Evolutionary conservation across 30 jellyfish, hydroid and myxozoan genomes (phyloP), one percentile per base, ranked within the genome.

Genomic region (Aurelia sp.): DNA sequence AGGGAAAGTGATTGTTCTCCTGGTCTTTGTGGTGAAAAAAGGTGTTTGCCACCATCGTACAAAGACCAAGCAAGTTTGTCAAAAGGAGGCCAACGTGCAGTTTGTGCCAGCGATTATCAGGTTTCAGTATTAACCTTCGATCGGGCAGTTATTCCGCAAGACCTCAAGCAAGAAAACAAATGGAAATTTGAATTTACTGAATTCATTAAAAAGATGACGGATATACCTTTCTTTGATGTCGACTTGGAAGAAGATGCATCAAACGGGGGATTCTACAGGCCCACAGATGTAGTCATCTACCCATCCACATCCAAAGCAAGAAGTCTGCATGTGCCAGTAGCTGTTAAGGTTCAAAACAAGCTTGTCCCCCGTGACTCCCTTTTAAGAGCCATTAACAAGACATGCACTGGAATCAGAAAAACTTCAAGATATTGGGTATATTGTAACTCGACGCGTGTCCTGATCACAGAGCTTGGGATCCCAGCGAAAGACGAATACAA

Each of bases 271-370:
- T 55, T 82, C 72, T 82, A 67, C 38, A 62, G 60, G n/a, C 86
- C 92, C 61, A 82, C 92, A 11, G 92, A 82, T 71, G 92, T 82
- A 17, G 80, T 82, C 59, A 67, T 82, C 63, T 82, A 82, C 70
- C 92, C 92, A 7, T 22, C 72, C 8, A 71, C 38, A 38, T 8
- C 86, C 15, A 57, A 51, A 27, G 4, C 86, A 51, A 82, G 40
- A 61, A 35, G 87, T 3, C 52, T 35, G 17, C 22, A 1, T 18
- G 31, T 58, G 7, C 66, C 76, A 19, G 38, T 76, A 41, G 87
- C 21, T 12, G 33, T 76, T 2, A 76, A 63, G 63, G 87, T 76
- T 10, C 76, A 76, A 40, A 51, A 35, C 62, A 58, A 35, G 65
- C 77, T 76, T 30, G 87, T 76, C 3, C 67, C 87, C 21, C 87